Conservation (phyloP, 2,113 vertebrate genomes). For the Silurus glanis region DNA sequence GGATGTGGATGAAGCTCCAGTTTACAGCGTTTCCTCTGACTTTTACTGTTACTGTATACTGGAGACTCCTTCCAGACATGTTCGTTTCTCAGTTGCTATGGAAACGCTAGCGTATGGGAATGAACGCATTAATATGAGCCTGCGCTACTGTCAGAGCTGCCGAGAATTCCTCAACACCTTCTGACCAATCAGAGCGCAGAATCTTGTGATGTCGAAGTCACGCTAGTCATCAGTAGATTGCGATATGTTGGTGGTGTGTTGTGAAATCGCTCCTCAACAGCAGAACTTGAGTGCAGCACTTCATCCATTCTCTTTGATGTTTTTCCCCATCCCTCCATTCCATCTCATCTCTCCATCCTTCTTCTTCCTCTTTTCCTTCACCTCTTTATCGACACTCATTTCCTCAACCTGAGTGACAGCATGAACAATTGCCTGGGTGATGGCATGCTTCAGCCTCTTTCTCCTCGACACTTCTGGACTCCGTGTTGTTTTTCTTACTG, state of each 20-base stretch:
- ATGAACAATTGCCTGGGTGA: not conserved
- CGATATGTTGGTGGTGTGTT: not conserved
- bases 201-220: no score
- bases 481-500: not conserved
- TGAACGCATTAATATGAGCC: not conserved
- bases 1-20: no score
- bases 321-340: not conserved
- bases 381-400: not conserved
- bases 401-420: not conserved
- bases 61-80: not conserved
- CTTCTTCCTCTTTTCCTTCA: not conserved
- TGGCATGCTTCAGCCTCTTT: not conserved
- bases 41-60: no score
- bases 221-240: no score
- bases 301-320: not conserved
- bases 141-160: not conserved
- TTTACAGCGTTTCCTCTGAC: no score
- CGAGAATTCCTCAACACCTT: not conserved
- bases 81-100: not conserved
- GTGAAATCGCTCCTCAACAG: not conserved
- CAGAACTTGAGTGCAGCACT: not conserved
- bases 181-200: not conserved
- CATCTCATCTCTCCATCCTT: not conserved
- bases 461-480: not conserved
- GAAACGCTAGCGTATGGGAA: not conserved